Percentiles rank a stretch among this genome's conserved stretches.
phyloP scores from a whole-genome alignment of 2,888 invertebrate species.

The Caenorhabditis uteleia region DNA sequence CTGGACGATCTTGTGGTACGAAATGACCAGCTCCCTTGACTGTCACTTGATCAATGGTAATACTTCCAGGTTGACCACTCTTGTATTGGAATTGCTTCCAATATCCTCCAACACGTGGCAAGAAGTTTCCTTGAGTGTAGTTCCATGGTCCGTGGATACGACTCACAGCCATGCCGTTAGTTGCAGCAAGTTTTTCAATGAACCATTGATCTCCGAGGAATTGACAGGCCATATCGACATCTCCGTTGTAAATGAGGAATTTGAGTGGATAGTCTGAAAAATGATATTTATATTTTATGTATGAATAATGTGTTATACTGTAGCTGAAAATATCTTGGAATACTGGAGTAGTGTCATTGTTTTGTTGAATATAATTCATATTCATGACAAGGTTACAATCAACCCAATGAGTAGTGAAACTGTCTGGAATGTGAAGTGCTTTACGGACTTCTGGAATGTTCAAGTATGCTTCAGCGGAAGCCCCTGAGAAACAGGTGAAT shows the following conservation, averaged over 20 bases:
- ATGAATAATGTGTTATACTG: no score
- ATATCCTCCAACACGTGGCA: conserved; percentile 57
- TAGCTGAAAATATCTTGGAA: conserved; percentile 47
- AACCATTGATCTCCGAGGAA: conserved; percentile 66
- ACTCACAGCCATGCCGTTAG: conserved; percentile 33
- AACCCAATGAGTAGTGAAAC: conserved; percentile 36
- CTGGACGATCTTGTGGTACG: conserved; percentile 83
- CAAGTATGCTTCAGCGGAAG: conserved; percentile 45
- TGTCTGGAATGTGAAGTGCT: conserved; percentile 54
- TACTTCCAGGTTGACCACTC: conserved; percentile 7
- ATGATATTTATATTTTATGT: not conserved
- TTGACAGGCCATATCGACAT: conserved; percentile 64
- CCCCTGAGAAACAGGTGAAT: conserved; percentile 56
- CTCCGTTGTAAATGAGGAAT: conserved; percentile 63
- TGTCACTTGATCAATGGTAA: conserved; percentile 51
- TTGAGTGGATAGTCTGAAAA: conserved; percentile 36
- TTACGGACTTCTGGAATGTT: conserved; percentile 43
- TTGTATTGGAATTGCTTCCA: conserved; percentile 49
- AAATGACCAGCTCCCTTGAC: conserved; percentile 78
- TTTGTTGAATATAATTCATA: conserved; percentile 57
- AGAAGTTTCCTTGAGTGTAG: conserved; percentile 47
- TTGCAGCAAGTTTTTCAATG: conserved; percentile 53
- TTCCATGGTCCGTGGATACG: conserved; percentile 48
- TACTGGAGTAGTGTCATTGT: conserved; percentile 60
- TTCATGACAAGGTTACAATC: conserved; percentile 58